Evolutionary conservation across 2,113 vertebrate species (phyloP).

Genomic region (Orcinus orca): DNA sequence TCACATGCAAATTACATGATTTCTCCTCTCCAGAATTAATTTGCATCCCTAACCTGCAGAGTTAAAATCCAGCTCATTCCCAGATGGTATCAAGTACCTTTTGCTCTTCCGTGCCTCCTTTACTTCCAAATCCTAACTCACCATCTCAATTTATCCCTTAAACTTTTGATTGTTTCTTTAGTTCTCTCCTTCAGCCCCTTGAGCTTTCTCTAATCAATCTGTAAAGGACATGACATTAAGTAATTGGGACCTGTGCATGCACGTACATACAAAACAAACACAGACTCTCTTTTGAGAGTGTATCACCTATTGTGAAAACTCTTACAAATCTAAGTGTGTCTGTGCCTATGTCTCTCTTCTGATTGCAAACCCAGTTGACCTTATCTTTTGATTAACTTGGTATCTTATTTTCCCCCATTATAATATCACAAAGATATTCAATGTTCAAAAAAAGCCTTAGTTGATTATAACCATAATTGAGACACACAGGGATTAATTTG

Average conservation of each 20-base stretch:
- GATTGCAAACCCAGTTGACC: neutral
- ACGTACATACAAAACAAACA: neutral
- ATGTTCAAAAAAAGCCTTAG: neutral
- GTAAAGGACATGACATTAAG: neutral
- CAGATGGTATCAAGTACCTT: neutral
- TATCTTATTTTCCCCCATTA: slow-evolving; percentile 33
- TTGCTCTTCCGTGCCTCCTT: neutral
- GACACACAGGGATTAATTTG: slow-evolving; percentile 15
- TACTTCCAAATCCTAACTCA: neutral
- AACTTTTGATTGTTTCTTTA: neutral
- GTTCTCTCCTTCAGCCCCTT: neutral
- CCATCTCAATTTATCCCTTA: neutral
- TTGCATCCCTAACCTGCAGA: neutral
- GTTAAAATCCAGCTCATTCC: neutral
- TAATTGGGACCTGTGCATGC: neutral
- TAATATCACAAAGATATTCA: slow-evolving; percentile 41
- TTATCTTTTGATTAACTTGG: slow-evolving; percentile 49
- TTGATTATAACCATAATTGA: slow-evolving; percentile 40
- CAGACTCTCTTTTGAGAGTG: neutral
- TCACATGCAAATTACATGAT: neutral
- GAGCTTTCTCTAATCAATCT: neutral
- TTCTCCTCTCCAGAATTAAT: neutral
- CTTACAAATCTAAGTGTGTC: neutral
- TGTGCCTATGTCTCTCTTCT: neutral
- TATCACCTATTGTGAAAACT: neutral